These are phyloP conservation scores for Rhagophthalmus giganteus DNA, from an alignment of 2,888 invertebrate species.

Conservation along the genomic window DNA sequence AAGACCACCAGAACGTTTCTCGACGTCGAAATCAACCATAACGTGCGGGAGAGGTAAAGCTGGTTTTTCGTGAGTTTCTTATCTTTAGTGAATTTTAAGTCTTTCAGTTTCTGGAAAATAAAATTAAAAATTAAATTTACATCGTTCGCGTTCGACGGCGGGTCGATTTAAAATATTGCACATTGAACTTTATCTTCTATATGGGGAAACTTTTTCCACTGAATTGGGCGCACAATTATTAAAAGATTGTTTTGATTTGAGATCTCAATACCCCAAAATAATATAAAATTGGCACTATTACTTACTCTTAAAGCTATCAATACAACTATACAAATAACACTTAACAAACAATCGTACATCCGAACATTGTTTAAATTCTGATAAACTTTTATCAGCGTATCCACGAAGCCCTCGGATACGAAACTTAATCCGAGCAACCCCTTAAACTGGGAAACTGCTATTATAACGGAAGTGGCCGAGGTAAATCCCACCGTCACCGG, in stretches of 20 bases:
- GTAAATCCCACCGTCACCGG: constrained; percentile 90
- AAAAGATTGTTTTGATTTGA: no score
- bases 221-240: no score
- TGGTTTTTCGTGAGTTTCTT: constrained; percentile 54
- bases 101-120: constrained; percentile 70
- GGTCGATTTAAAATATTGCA: no score
- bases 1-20: constrained; percentile 84
- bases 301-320: constrained; percentile 77
- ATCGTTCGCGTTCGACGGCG: no score
- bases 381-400: constrained; percentile 72
- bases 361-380: constrained; percentile 70
- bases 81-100: constrained; percentile 58
- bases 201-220: no score
- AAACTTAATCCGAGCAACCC: constrained; percentile 73
- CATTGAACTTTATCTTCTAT: no score
- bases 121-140: constrained; percentile 3
- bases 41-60: constrained; percentile 58
- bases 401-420: constrained; percentile 73
- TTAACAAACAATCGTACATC: constrained; percentile 71
- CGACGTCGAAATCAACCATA: constrained; percentile 80
- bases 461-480: constrained; percentile 88
- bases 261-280: no score
- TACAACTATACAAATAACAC: constrained; percentile 71
- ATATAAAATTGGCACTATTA: constrained; percentile 36
- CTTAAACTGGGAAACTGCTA: constrained; percentile 83